phyloP scores from a whole-genome alignment of 2,797 vertebrate genomes.

The Sebastes itinus region DNA sequence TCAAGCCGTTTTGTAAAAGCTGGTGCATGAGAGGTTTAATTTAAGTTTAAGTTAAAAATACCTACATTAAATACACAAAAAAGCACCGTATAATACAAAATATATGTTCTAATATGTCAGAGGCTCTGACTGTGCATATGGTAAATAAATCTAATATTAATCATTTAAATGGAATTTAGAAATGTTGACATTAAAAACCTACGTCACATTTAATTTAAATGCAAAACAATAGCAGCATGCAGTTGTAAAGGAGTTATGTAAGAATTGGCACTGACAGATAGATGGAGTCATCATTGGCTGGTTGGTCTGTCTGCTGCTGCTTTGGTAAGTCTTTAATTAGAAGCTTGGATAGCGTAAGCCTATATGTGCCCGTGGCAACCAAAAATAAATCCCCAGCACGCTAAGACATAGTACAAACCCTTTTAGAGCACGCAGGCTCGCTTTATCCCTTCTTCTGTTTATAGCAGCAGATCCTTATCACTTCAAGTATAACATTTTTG shows the following conservation, averaged over 20 bases:
- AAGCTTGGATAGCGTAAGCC: conserved; percentile 39
- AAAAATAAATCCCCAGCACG: conserved; percentile 44
- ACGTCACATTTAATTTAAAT: not conserved
- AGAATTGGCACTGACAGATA: conserved; percentile 15
- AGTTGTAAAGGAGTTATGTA: conserved; percentile 18
- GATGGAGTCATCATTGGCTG: conserved; percentile 14
- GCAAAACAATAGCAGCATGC: not conserved
- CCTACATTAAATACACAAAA: not conserved
- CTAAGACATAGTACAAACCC: conserved; percentile 18
- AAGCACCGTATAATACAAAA: not conserved
- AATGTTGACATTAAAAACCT: not conserved
- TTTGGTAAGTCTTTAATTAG: conserved; percentile 53
- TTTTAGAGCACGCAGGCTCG: not conserved
- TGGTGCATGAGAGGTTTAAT: not conserved
- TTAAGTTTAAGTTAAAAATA: not conserved
- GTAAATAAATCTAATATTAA: not conserved
- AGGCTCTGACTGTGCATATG: not conserved
- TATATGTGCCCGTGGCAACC: conserved; percentile 26
- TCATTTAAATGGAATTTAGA: not conserved
- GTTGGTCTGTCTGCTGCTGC: conserved; percentile 27
- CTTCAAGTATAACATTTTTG: not conserved
- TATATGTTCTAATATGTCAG: not conserved
- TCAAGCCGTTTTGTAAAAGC: too few relatives aligned
- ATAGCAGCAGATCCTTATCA: not conserved
- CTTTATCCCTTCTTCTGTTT: not conserved